Evolutionary conservation across 2,113 vertebrate genomes (phyloP).

Genomic region (Clarias macrocephalus): DNA sequence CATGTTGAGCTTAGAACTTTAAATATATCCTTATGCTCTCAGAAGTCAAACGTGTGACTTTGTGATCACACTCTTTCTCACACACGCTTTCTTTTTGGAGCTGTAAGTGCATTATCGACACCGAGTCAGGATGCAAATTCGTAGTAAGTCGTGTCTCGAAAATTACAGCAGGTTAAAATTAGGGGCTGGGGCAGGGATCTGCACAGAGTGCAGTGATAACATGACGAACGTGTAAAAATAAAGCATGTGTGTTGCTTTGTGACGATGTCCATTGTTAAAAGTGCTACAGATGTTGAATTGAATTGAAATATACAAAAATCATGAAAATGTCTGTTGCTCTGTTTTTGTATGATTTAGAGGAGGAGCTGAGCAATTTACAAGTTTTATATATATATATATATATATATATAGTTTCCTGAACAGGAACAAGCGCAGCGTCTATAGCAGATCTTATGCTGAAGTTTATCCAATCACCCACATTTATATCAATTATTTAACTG

Average conservation of each 20-base stretch:
- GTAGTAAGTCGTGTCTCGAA: neutral
- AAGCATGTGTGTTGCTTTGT: too few relatives aligned
- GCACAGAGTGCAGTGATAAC: too few relatives aligned
- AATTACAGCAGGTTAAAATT: neutral
- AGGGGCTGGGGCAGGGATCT: neutral
- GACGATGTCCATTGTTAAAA: too few relatives aligned
- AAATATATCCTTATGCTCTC: conserved; percentile 2
- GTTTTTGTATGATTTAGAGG: neutral
- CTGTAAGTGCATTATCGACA: neutral
- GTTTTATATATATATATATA: too few relatives aligned
- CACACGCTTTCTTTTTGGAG: neutral
- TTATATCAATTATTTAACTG: neutral
- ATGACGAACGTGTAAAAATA: too few relatives aligned
- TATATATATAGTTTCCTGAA: neutral
- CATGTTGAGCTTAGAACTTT: neutral
- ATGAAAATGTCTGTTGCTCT: neutral
- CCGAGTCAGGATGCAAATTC: neutral
- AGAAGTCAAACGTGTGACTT: neutral
- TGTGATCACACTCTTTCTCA: neutral
- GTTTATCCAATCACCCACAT: neutral
- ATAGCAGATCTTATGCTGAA: neutral
- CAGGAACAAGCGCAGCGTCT: neutral
- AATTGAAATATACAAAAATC: neutral
- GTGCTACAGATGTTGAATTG: too few relatives aligned
- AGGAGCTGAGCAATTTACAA: neutral